Base-by-base conservation (phyloP, 1,140 invertebrate species). In the Chrysomallon squamiferum region DNA sequence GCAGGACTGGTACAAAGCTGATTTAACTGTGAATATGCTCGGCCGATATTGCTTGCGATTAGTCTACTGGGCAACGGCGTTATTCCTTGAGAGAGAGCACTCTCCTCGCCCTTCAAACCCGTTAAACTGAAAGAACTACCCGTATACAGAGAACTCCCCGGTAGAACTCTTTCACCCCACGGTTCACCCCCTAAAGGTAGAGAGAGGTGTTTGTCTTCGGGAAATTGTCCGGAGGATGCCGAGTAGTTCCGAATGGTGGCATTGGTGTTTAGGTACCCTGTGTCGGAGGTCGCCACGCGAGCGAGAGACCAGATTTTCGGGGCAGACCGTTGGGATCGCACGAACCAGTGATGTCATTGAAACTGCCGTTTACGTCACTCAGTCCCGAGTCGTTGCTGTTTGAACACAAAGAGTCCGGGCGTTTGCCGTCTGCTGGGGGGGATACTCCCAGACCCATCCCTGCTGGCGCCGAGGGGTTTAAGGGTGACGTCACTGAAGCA, bases 251-350 rank as follows among this genome's bases (percentile, higher is more conserved):
- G 35, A 38, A 15, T 15, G 6, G 35, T 7, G 5, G 35, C 6
- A 38, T 15, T 38, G 6, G 41, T 20, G 43, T 38, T 59, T 13
- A 57, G 15, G 54, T 68, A 72, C 30, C 63, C 66, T 45, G 73
- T 50, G 29, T 96, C 96, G 84, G 94, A 96, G n/a, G 95, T 95
- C 20, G 95, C 95, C 33, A 95, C 97, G 84, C 97, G 95, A 30
- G 95, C 95, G 72, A 98, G 83, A 6, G 95, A 97, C 96, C 95
- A 98, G 76, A 98, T 98, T 86, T 97, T 96, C 25, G 96, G 95
- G 97, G 96, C 49, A 93, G 92, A 43, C 60, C 74, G 59, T 59
- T 65, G 50, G 59, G 29, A 41, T 20, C 62, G 15, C 35, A 61
- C 2, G 18, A 25, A 6, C 29, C 11, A 4, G 22, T 56, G 4